Conservation (phyloP, 2,113 vertebrate genomes). For the Cavia porcellus region DNA sequence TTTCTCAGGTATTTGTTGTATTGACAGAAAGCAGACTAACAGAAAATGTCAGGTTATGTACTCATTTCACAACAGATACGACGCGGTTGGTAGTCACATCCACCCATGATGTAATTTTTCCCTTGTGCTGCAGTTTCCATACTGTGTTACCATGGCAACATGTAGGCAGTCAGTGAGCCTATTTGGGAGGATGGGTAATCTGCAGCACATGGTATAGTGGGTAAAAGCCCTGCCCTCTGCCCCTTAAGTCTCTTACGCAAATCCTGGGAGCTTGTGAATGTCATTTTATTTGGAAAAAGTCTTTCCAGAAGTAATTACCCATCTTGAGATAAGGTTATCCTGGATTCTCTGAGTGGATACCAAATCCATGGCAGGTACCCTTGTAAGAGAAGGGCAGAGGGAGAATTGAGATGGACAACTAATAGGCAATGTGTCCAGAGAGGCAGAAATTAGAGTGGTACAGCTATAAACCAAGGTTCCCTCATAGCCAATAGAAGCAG, state of each 20-base stretch:
- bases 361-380: neutral
- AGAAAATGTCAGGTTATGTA: neutral
- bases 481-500: neutral
- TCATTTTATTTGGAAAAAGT: neutral
- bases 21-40: neutral
- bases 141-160: neutral
- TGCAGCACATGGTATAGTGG: neutral
- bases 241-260: neutral
- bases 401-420: neutral
- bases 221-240: neutral
- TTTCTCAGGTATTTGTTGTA: neutral
- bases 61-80: neutral
- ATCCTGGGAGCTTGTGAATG: neutral
- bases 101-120: neutral
- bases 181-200: neutral
- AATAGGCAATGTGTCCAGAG: neutral
- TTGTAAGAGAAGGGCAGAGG: slow-evolving; percentile 4
- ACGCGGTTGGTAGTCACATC: neutral
- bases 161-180: neutral
- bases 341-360: neutral
- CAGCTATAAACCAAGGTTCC: neutral
- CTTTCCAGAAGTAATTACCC: slow-evolving; percentile 5
- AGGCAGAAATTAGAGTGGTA: neutral
- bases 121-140: neutral
- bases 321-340: neutral